Evolutionary conservation across 2,797 vertebrate genomes (phyloP), one percentile per base, ranked within the genome.

Genomic region (Poeciliopsis infans): DNA sequence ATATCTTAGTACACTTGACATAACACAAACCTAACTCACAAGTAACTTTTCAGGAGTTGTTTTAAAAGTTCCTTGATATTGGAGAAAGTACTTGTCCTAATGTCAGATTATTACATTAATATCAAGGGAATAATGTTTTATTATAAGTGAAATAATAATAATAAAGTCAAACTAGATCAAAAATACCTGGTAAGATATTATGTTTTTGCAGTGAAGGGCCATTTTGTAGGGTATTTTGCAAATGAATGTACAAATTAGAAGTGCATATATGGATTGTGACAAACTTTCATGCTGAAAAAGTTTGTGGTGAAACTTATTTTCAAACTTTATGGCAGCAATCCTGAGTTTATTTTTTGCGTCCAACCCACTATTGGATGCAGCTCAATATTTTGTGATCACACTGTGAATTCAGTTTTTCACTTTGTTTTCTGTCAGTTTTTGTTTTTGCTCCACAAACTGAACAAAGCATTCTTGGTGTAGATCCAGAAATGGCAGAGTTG

Each of bases 401-500:
- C 51, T 68, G 39, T 74, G 36, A 8, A 25, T 77, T 53, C 76
- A 55, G 41, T 69, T 43, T 73, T 71, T 41, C 70, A 59, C 61
- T 69, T 57, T 66, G 43, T 13, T 69, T 49, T 36, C 81, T n/a
- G 74, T 76, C 20, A 39, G 59, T 39, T 74, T 70, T 76, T 59
- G 43, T 41, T 76, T 82, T 75, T 59, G 57, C 76, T 45, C 41
- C 72, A 74, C 74, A 28, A 72, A 74, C 68, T 36, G 72, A 68
- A 83, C 74, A n/a, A 79, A 82, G 0, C 61, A 72, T 81, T 83
- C 77, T 76, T 86, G 83, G 78, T 77, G 71, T 80, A 72, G 18
- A 77, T 83, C 80, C 79, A 88, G 61, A 82, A 84, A 79, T 69
- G 25, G 68, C 45, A 81, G 81, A 51, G 70, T 78, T 76, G 73